A percentile compares a stretch with the other conserved stretches of the same genome.
phyloP scores from a whole-genome alignment of 2,797 vertebrate genomes.

The Gallinago nigripennis region DNA sequence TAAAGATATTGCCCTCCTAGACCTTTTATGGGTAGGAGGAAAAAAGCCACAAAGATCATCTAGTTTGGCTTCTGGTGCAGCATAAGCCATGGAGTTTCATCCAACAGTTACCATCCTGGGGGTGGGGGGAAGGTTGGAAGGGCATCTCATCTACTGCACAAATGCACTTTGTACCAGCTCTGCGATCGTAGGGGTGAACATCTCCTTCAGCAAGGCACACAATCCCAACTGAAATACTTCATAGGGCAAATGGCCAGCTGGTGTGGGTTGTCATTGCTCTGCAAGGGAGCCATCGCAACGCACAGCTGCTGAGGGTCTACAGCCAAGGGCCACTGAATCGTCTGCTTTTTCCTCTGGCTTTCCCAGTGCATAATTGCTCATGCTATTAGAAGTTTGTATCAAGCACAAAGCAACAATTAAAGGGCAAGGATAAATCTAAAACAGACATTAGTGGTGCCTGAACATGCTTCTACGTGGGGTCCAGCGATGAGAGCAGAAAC shows the following conservation, averaged over 20 bases:
- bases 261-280: neutral
- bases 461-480: fast-evolving
- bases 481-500: neutral
- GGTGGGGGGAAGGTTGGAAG: neutral
- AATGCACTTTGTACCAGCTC: neutral
- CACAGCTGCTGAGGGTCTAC: neutral
- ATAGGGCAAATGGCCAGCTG: neutral
- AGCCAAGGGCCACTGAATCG: neutral
- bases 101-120: neutral
- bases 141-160: neutral
- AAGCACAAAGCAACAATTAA: neutral
- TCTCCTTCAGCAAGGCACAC: neutral
- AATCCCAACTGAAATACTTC: neutral
- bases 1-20: neutral
- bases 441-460: neutral
- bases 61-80: neutral
- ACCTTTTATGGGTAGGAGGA: neutral
- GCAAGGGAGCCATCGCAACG: neutral
- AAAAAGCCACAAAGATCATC: neutral
- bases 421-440: neutral
- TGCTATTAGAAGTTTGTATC: neutral
- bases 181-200: neutral
- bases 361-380: neutral
- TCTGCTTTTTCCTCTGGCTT: neutral
- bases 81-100: neutral